Evolutionary conservation across 2,113 vertebrate species (phyloP).

Genomic region (Procapra przewalskii): DNA sequence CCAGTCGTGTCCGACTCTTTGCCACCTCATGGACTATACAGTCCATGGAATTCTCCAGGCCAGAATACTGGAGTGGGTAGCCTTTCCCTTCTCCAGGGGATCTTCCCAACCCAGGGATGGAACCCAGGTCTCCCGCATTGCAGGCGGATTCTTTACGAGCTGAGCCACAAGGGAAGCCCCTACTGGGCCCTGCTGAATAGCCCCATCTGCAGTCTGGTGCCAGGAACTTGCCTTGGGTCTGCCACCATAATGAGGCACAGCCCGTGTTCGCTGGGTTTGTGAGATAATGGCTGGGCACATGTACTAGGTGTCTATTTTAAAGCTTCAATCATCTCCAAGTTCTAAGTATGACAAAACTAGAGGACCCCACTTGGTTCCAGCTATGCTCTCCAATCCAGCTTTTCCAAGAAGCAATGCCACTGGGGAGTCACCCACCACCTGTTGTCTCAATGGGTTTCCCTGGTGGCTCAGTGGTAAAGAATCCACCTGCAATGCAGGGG

Average conservation of each 20-base stretch:
- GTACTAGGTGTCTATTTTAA: background rate
- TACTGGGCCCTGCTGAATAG: background rate
- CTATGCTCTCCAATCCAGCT: background rate
- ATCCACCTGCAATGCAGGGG: background rate
- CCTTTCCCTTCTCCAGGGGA: background rate
- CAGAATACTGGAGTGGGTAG: background rate
- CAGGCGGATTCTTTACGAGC: background rate
- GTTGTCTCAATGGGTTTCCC: background rate
- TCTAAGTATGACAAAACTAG: background rate
- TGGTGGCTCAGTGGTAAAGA: background rate
- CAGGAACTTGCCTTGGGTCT: background rate
- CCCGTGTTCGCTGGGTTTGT: background rate
- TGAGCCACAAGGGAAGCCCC: background rate
- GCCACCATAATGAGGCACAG: background rate
- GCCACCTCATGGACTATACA: background rate
- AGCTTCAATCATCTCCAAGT: background rate
- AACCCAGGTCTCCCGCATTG: background rate
- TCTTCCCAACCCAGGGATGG: background rate
- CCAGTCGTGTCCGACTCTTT: background rate
- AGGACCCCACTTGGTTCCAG: background rate
- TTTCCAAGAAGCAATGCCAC: background rate
- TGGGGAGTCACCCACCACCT: background rate
- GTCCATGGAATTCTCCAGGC: background rate
- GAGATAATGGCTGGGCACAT: background rate
- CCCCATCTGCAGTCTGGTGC: accelerated